Evolutionary conservation across 2,888 invertebrate genomes (phyloP).

Genomic region (Trichogramma evanescens): DNA sequence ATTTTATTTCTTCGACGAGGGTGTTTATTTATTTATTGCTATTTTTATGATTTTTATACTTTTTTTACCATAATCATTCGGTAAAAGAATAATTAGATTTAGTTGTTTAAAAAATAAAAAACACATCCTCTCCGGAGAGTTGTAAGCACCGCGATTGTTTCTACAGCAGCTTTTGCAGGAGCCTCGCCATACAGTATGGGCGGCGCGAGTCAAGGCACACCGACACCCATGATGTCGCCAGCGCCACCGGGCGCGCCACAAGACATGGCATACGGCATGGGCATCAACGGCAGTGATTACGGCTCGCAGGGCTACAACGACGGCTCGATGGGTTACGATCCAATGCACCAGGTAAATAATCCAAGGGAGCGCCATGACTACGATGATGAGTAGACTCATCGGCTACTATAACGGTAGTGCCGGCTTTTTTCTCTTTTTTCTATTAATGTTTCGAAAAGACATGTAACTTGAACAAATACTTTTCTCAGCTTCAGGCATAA

Average conservation of each 20-base stretch:
- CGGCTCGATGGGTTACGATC: conserved; percentile 85
- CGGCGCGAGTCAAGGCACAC: conserved; percentile 79
- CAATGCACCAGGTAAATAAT: conserved; percentile 74
- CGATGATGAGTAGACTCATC: conserved; percentile 22
- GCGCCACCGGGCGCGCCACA: conserved; percentile 69
- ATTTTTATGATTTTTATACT: conserved; percentile 1
- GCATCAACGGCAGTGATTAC: conserved; percentile 81
- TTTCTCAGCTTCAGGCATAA: too few relatives aligned
- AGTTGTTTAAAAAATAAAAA: conserved; percentile 3
- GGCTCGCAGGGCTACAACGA: conserved; percentile 78
- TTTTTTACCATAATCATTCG: too few relatives aligned
- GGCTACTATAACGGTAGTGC: conserved; percentile 17
- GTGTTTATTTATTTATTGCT: not conserved
- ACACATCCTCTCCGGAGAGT: conserved; percentile 16
- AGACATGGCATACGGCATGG: conserved; percentile 90
- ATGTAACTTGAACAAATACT: too few relatives aligned
- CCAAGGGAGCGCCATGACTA: conserved; percentile 23
- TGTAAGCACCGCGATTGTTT: conserved; percentile 44
- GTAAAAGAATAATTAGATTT: not conserved
- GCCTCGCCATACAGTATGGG: conserved; percentile 81
- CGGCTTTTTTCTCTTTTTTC: conserved; percentile 16
- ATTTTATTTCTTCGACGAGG: not conserved
- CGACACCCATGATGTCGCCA: conserved; percentile 92
- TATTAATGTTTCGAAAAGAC: not conserved
- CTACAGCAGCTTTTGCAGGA: conserved; percentile 56